Evolutionary conservation across 2,888 invertebrate genomes (phyloP).

Genomic region (Therioaphis trifolii): DNA sequence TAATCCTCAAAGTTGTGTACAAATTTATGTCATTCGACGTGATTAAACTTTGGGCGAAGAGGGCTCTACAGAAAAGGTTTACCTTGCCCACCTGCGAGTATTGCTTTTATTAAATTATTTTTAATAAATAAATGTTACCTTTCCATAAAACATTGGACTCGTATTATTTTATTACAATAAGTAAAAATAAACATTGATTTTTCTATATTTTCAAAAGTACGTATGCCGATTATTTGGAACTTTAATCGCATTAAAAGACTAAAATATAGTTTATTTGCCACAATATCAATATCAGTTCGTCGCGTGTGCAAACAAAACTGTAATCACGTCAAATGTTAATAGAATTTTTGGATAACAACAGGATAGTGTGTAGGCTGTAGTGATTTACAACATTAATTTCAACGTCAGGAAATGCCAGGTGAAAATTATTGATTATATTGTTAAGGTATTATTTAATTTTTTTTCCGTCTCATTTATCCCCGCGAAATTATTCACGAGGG

Average conservation of each 20-base stretch:
- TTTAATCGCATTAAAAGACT: slow-evolving; percentile 33
- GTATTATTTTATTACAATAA: slow-evolving; percentile 1
- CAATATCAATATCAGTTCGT: slow-evolving; percentile 37
- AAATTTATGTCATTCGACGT: neutral
- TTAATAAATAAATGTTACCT: no score
- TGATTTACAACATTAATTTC: slow-evolving; percentile 36
- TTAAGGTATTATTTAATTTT: neutral
- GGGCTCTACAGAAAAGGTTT: no score
- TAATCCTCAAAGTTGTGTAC: neutral
- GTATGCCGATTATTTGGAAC: neutral
- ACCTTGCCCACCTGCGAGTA: no score
- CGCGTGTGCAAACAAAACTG: slow-evolving; percentile 16
- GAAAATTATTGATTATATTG: slow-evolving; percentile 11
- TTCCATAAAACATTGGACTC: no score
- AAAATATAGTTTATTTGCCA: neutral
- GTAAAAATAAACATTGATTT: neutral
- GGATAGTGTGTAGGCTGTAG: neutral
- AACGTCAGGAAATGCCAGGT: slow-evolving; percentile 11
- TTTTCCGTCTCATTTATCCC: neutral
- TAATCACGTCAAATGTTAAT: slow-evolving; percentile 33
- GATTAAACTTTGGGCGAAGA: neutral
- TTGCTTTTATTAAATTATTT: neutral
- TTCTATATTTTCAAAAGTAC: no score
- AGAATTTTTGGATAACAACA: slow-evolving; percentile 35
- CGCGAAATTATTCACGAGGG: neutral